phyloP scores from a whole-genome alignment of 2,888 invertebrate genomes.

The Homarus gammarus region DNA sequence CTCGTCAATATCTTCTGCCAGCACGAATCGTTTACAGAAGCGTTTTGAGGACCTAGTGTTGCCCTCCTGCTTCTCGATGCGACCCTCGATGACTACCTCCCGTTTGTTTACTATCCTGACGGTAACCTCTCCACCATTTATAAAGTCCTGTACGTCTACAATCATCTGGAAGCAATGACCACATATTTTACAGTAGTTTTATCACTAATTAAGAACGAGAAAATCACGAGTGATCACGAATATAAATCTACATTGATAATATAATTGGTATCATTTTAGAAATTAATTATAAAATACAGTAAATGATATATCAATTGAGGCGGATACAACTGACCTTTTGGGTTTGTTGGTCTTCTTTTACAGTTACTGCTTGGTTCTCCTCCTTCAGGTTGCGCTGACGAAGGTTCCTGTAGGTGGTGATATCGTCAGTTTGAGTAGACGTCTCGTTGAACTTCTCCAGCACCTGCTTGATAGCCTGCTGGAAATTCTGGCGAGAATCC shows the following conservation, averaged over 20 bases:
- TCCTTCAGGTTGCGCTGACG: conserved; percentile 61
- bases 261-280: background rate
- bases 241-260: background rate
- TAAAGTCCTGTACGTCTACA: conserved; percentile 59
- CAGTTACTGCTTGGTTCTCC: conserved; percentile 63
- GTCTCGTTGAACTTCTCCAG: conserved; percentile 44
- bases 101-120: conserved; percentile 35
- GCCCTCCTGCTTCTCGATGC: conserved; percentile 37
- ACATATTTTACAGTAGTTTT: background rate
- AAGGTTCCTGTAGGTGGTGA: conserved; percentile 66
- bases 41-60: conserved; percentile 24
- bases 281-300: no score
- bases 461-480: conserved; percentile 54
- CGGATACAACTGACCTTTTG: no score
- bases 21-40: conserved; percentile 38
- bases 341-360: conserved; percentile 13
- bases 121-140: conserved; percentile 53
- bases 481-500: conserved; percentile 62
- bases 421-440: conserved; percentile 51
- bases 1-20: conserved; percentile 34
- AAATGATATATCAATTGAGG: no score
- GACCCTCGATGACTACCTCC: conserved; percentile 49
- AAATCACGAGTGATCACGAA: background rate
- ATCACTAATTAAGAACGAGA: background rate
- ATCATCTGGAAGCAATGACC: conserved; percentile 18